phyloP scores from a whole-genome alignment of 2,888 invertebrate species.

The Elgonia sp. region DNA sequence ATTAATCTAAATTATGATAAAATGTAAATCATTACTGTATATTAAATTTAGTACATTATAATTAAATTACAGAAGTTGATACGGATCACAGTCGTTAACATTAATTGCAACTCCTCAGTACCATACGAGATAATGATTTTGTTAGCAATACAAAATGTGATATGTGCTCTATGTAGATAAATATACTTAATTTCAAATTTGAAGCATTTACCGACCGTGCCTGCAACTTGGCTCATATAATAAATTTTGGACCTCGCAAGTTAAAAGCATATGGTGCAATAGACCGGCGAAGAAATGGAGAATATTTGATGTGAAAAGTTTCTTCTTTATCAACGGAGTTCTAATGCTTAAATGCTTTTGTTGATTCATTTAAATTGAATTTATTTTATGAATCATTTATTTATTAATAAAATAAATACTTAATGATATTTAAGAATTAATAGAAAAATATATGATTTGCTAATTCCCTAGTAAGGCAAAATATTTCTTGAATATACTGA shows the following conservation, averaged over 20 bases:
- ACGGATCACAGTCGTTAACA: slow-evolving; percentile 52
- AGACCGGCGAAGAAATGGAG: slow-evolving; percentile 55
- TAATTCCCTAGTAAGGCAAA: no score
- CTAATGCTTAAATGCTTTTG: no score
- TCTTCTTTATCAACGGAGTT: slow-evolving; percentile 65
- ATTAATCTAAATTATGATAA: slow-evolving; percentile 17
- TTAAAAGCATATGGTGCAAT: slow-evolving; percentile 54
- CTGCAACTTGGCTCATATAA: slow-evolving; percentile 35
- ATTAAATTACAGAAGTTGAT: slow-evolving; percentile 25
- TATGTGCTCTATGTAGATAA: slow-evolving; percentile 53
- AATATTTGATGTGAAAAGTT: slow-evolving; percentile 50
- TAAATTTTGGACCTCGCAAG: slow-evolving; percentile 56
- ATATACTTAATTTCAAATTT: slow-evolving; percentile 57
- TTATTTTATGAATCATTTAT: no score
- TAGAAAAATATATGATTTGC: no score
- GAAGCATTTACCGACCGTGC: slow-evolving; percentile 64
- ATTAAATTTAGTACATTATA: not conserved
- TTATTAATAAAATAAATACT: no score
- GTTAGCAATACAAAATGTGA: slow-evolving; percentile 35
- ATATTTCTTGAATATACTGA: no score
- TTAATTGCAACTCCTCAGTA: slow-evolving; percentile 53
- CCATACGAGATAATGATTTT: slow-evolving; percentile 59
- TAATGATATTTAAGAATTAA: no score
- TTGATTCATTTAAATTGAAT: no score
- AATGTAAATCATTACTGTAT: not conserved